Evolutionary conservation across 1,140 invertebrate genomes (phyloP).

Genomic region (Calosoma granatense): DNA sequence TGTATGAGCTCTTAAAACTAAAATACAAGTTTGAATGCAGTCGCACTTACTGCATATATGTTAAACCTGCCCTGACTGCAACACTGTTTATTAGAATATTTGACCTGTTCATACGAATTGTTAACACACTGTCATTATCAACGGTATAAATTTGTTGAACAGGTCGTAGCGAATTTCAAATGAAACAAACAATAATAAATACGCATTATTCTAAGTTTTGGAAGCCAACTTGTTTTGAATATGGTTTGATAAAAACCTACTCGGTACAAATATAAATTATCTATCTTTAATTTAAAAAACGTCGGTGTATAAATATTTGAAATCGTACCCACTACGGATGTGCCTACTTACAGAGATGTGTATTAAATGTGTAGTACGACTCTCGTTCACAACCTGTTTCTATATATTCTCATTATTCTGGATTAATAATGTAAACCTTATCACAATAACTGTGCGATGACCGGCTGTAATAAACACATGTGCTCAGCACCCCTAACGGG

Average conservation of each 20-base stretch:
- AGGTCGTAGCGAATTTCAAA: too few species aligned
- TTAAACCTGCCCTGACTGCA: too few species aligned
- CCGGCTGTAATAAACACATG: conserved; percentile 83
- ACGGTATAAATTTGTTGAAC: too few species aligned
- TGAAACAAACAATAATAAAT: too few species aligned
- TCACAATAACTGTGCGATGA: conserved; percentile 76
- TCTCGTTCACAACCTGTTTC: conserved; percentile 6
- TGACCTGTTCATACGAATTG: too few species aligned
- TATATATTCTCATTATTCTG: background rate
- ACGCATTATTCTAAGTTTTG: conserved; percentile 1
- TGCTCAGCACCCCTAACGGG: conserved; percentile 91
- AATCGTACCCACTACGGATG: background rate
- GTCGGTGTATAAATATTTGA: background rate
- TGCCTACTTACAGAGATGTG: background rate
- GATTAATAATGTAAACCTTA: conserved; percentile 18
- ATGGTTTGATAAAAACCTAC: conserved; percentile 1
- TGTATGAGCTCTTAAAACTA: too few species aligned
- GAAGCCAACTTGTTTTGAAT: conserved; percentile 7
- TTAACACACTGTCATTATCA: too few species aligned
- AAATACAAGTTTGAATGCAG: too few species aligned
- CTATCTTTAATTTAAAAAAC: background rate
- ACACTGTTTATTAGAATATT: too few species aligned
- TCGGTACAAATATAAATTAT: background rate
- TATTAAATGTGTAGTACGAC: conserved; percentile 3
- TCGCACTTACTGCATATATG: too few species aligned